phyloP scores from a whole-genome alignment of 1,140 invertebrate species.

The Drosophila kohkoa region DNA sequence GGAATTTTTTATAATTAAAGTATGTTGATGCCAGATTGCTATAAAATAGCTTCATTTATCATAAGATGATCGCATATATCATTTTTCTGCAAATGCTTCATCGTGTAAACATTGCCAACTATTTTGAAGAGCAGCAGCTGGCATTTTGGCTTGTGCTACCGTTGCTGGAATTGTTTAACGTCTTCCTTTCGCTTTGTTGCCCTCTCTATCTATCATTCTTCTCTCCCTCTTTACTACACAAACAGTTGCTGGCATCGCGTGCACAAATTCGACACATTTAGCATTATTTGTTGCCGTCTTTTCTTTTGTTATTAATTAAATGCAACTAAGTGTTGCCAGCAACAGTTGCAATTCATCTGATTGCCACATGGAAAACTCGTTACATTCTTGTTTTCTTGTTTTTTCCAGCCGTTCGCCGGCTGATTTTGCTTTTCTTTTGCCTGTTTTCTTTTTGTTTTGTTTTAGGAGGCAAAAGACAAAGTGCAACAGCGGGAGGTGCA shows the following conservation, averaged over 20 bases:
- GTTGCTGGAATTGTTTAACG: background rate
- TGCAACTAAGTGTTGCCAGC: slow-evolving; percentile 32
- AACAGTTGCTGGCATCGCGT: slow-evolving; percentile 20
- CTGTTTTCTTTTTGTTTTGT: background rate
- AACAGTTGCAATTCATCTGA: slow-evolving; percentile 63
- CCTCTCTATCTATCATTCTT: background rate
- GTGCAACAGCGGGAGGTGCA: slow-evolving; percentile 30
- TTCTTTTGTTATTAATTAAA: slow-evolving; percentile 36
- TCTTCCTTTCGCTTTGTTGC: background rate
- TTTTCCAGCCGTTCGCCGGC: slow-evolving; percentile 45
- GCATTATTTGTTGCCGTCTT: slow-evolving; percentile 7
- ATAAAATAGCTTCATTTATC: no score
- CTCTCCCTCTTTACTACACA: background rate
- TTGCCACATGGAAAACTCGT: slow-evolving; percentile 60
- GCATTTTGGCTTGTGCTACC: background rate
- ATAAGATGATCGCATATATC: no score
- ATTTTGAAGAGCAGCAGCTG: background rate
- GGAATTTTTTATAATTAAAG: no score
- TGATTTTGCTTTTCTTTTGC: slow-evolving; percentile 49
- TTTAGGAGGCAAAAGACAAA: slow-evolving; percentile 4
- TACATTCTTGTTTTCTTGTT: slow-evolving; percentile 29
- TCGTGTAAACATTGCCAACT: background rate
- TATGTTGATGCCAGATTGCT: no score
- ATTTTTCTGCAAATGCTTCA: background rate
- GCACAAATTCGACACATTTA: slow-evolving; percentile 20